A percentile compares a stretch with the other conserved stretches of the same genome.
phyloP scores from a whole-genome alignment of 2,888 invertebrate genomes.

The Patella ulyssiponensis region DNA sequence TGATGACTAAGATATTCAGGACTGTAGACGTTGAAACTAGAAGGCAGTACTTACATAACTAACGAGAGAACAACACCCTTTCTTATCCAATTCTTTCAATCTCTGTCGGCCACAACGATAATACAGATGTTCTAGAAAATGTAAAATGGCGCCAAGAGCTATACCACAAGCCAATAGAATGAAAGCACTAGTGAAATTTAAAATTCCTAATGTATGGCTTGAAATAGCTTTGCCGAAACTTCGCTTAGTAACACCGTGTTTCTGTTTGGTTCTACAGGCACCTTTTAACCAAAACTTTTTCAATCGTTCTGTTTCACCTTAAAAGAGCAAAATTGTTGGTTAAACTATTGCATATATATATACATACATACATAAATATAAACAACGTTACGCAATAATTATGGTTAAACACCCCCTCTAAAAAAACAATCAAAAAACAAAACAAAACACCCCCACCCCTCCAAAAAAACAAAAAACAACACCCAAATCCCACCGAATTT shows the following conservation, averaged over 20 bases:
- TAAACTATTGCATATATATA: too few relatives aligned
- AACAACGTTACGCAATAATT: too few relatives aligned
- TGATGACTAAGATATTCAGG: background rate
- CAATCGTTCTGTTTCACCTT: slow-evolving; percentile 92
- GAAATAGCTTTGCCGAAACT: slow-evolving; percentile 77
- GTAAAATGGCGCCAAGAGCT: slow-evolving; percentile 87
- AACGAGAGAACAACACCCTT: slow-evolving; percentile 93
- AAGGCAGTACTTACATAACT: slow-evolving; percentile 82
- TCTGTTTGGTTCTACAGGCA: slow-evolving; percentile 91
- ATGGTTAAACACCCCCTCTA: too few relatives aligned
- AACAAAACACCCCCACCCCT: too few relatives aligned
- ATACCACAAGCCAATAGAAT: slow-evolving; percentile 95
- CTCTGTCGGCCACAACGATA: slow-evolving; percentile 81
- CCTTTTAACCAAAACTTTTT: slow-evolving; percentile 96
- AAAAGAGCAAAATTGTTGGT: slow-evolving; percentile 20
- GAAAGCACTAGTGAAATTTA: slow-evolving; percentile 97
- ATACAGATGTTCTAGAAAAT: slow-evolving; percentile 93
- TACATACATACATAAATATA: too few relatives aligned
- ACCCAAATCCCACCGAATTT: too few relatives aligned
- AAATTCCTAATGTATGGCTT: slow-evolving; percentile 74
- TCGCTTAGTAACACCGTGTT: slow-evolving; percentile 45
- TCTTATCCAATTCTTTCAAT: slow-evolving; percentile 78
- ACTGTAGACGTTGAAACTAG: background rate
- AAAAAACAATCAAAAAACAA: too few relatives aligned
- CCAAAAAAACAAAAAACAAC: too few relatives aligned